Base-by-base conservation (phyloP, 2,113 vertebrate species). In the Arenaria interpres region DNA sequence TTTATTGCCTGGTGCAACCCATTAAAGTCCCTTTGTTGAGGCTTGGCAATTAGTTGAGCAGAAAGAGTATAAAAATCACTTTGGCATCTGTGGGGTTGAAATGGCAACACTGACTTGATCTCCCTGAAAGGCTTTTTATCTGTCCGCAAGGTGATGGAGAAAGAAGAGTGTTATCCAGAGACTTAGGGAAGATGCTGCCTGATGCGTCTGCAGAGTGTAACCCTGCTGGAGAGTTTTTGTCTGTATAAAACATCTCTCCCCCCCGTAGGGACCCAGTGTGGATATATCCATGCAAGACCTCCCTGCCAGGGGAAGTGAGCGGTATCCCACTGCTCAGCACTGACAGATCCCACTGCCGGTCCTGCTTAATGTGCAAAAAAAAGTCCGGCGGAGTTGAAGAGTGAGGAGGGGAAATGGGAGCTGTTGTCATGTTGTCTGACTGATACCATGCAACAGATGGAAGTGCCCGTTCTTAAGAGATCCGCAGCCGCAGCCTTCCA, bases 1-100 rank as follows among this genome's bases (percentile, higher is more conserved):
- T 92, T 94, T 95, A 91, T 79, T 91, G 75, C 94, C 72, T 94
- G 88, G 72, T 90, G 90, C 82, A 79, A 72, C 43, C 66, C 75
- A 79, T 85, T 93, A 68, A 72, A 79, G 48, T 62, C 48, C 35
- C 27, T 94, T 88, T 73, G 84, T 33, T 89, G 80, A 57, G 48
- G 21, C 60, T 71, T 91, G 85, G 74, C 89, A 93, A 73, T 93
- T 57, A 79, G 73, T 33, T 85, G 71, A 89, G 78, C 57, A 96
- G 77, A 89, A 93, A 41, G 66, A 82, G 53, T 62, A 48, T 72
- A 93, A 93, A 92, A 93, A 91, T 79, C 62, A 66, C 67, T 90
- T 90, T 54, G 67, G 81, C 81, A 66, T 94, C 62, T 89, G 57
- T 68, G 73, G 12, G 35, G 23, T 48, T 75, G 81, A 72, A 94